Base-by-base conservation (phyloP, 1,140 invertebrate species). In the Mamestra configurata region DNA sequence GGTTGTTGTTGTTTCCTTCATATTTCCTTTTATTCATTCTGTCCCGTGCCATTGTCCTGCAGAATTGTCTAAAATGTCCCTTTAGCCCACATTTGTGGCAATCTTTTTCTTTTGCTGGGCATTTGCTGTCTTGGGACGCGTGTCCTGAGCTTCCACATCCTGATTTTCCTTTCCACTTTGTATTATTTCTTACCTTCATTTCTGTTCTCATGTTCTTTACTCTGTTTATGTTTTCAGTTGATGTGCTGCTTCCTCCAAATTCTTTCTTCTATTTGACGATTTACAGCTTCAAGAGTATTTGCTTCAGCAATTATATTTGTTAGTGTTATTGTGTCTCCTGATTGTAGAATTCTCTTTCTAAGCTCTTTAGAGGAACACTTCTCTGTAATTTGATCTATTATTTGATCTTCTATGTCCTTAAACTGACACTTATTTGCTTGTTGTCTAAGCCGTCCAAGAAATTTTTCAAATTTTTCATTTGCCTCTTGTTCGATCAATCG, bases 381-480 rank as follows among this genome's bases (percentile, higher is more conserved):
- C 24, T 55, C 53, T 5, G 22, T 24, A 1, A 55, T 24, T 24
- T 55, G 53, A n/a, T 49, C 46, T 1, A 49, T 49, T n/a, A 49
- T 49, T 15, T 49, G 46, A 49, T 49, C 46, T 1, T 55, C 53
- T 55, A 6, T 10, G 3, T 55, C n/a, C 3, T 15, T 11, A 55
- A 55, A 55, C 2, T 55, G 13, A 24, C 53, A 55, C 8, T 24
- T 55, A 1, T 15, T 5, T 10, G 13, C 22, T 55, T 55, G 53
- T 24, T 11, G 53, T 55, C 53, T 55, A 0, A 59, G 4, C 0
- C 55, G 24, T 0, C 31, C 11, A 2, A 59, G 0, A 10, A 59
- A 59, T 31, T 59, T 59, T 6, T 59, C 55, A 31, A 59, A 59
- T 31, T 59, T 59, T 59, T 59, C 55, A 31, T 31, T 20, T 1